Conservation (phyloP, 2,888 invertebrate genomes). For the Philereme vetulata region DNA sequence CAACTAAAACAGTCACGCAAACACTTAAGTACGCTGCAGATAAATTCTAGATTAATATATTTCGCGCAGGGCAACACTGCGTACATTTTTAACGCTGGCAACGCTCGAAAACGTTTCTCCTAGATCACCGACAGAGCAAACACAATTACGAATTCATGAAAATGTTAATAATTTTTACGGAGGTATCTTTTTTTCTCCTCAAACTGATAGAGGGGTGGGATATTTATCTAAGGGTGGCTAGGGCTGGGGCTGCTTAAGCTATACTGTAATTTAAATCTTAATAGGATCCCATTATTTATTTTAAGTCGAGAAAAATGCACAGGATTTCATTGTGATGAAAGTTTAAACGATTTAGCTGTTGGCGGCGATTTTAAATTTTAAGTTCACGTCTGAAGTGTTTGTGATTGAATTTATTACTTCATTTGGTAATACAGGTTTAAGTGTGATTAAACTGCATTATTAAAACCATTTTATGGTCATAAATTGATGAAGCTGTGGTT, state of each 20-base stretch:
- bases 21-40: conserved; percentile 26
- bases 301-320: conserved; percentile 69
- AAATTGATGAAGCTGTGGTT: conserved; percentile 24
- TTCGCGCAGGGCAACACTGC: conserved; percentile 35
- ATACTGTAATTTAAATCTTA: conserved; percentile 76
- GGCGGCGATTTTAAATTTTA: conserved; percentile 52
- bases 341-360: conserved; percentile 49
- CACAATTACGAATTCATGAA: conserved; percentile 69
- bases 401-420: conserved; percentile 38
- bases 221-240: conserved; percentile 60
- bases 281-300: conserved; percentile 76
- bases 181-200: conserved; percentile 49
- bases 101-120: conserved; percentile 46
- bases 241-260: conserved; percentile 63
- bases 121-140: conserved; percentile 54
- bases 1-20: conserved; percentile 27
- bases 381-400: conserved; percentile 43
- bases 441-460: conserved; percentile 33
- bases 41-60: conserved; percentile 39
- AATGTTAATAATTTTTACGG: conserved; percentile 72
- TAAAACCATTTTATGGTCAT: conserved; percentile 23
- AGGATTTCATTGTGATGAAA: conserved; percentile 56
- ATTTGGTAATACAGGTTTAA: conserved; percentile 24
- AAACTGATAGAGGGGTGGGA: conserved; percentile 59
- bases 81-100: conserved; percentile 52